Base-by-base conservation (phyloP, 2,797 vertebrate genomes). In the Euthynnus affinis region DNA sequence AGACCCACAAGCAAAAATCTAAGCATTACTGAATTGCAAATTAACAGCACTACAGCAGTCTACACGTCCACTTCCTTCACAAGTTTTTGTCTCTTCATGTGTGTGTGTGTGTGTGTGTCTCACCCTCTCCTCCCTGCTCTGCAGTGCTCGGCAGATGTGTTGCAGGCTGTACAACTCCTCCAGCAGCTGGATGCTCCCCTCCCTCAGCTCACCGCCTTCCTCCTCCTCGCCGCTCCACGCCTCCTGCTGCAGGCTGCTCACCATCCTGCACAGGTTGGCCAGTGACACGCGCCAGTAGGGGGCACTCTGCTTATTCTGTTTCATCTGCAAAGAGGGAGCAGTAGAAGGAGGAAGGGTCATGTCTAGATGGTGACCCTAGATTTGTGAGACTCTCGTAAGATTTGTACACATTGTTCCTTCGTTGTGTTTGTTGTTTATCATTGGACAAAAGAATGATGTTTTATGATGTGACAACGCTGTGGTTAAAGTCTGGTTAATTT, bases 281-380 rank as follows among this genome's bases (percentile, higher is more conserved):
- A 99, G 93, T 13, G 96, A 96, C 89, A 95, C 82, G 29, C 96
- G 97, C 97, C 97, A 97, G 91, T 96, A 95, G 81, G 97, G 94
- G 94, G 94, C 90, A 81, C 92, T 96, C 91, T 95, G 95, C 94
- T 95, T 96, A 84, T 89, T 96, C 87, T 92, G 90, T 86, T 89
- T 94, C 84, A 96, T 92, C 97, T 97, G 85, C 34, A 66, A 5
- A 40, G 15, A 70, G 1, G 6, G 20, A 25, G 37, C 2, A 5
- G 9, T 8, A 10, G 2, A 18, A 3, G 48, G 10, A 20, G 6
- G 3, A 2, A 46, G 4, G 37, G 37, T 37, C 37, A 37, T 37
- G 37, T 10, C 10, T 37, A 37, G 37, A 37, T 37, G 37, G 37
- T 32, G 6, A 32, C 29, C 29, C 29, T 32, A 32, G 29, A 32